A percentile compares a stretch with the other conserved stretches of the same genome.
These are phyloP conservation scores for Sigmodon hispidus DNA, from an alignment of 2,113 vertebrate genomes.

Conservation along the genomic window DNA sequence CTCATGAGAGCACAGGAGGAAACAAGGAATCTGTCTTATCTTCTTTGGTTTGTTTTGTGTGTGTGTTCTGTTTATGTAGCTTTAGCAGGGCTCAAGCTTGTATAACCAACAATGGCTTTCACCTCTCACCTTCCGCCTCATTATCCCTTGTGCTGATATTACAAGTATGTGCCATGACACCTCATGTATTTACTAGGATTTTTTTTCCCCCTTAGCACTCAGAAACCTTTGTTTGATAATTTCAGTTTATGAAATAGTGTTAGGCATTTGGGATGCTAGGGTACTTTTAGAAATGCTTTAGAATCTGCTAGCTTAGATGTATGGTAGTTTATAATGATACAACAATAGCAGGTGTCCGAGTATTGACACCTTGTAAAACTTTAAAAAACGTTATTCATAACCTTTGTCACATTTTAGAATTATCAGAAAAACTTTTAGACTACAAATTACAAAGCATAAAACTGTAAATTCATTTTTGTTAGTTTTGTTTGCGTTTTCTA, in stretches of 20 bases:
- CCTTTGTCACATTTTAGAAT: background rate
- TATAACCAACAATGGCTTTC: background rate
- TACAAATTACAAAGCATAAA: background rate
- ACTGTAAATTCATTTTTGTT: background rate
- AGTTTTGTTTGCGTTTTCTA: background rate
- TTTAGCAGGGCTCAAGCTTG: background rate
- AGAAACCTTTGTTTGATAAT: background rate
- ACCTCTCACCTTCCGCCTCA: background rate
- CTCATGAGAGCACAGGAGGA: background rate
- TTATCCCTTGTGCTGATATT: background rate
- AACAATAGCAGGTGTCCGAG: background rate
- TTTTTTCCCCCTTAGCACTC: background rate
- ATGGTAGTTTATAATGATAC: background rate
- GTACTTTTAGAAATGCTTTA: background rate
- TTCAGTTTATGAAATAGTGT: background rate
- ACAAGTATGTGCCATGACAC: background rate
- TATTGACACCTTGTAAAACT: background rate
- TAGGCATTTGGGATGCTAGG: background rate
- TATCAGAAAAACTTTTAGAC: conserved; percentile 23
- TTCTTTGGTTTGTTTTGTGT: background rate
- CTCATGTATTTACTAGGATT: background rate
- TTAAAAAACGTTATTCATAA: background rate
- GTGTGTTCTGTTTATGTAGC: background rate
- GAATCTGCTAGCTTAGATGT: background rate
- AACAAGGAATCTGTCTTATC: background rate